Evolutionary conservation across 2,888 invertebrate genomes (phyloP).

Genomic region (Suillia variegata): DNA sequence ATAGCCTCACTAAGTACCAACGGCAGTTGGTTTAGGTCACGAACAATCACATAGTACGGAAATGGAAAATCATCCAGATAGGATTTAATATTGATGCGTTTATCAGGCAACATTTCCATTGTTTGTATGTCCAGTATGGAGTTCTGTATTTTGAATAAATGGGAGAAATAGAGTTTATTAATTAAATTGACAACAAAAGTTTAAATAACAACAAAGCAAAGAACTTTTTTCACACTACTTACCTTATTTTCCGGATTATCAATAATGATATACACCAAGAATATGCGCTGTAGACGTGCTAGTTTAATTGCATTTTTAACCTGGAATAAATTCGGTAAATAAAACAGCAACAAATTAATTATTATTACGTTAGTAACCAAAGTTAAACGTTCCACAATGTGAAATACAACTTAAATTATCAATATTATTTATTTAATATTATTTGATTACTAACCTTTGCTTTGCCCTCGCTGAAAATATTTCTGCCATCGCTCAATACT

Average conservation of each 20-base stretch:
- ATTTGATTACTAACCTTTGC: slow-evolving; percentile 69
- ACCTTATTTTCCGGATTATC: slow-evolving; percentile 93
- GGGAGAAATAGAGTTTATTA: slow-evolving; percentile 16
- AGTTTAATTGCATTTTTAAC: slow-evolving; percentile 80
- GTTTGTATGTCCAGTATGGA: slow-evolving; percentile 89
- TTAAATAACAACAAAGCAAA: neutral
- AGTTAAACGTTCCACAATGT: no score
- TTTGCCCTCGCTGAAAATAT: slow-evolving; percentile 87
- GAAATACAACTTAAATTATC: no score
- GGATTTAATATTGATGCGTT: slow-evolving; percentile 67
- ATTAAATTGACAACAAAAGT: slow-evolving; percentile 10
- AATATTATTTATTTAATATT: no score
- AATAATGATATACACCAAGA: slow-evolving; percentile 93
- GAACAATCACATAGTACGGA: slow-evolving; percentile 93
- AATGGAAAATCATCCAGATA: slow-evolving; percentile 98
- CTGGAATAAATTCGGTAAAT: slow-evolving; percentile 31
- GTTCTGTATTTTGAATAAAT: slow-evolving; percentile 65
- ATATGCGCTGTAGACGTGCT: slow-evolving; percentile 82
- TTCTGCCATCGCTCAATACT: slow-evolving; percentile 93
- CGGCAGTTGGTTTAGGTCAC: slow-evolving; percentile 87
- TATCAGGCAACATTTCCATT: slow-evolving; percentile 60
- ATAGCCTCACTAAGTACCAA: slow-evolving; percentile 92
- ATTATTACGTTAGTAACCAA: no score
- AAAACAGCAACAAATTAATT: neutral
- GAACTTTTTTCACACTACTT: slow-evolving; percentile 30